A percentile compares a stretch with the other conserved stretches of the same genome.
phyloP scores from a whole-genome alignment of 2,113 vertebrate species.

The Cavia aperea region DNA sequence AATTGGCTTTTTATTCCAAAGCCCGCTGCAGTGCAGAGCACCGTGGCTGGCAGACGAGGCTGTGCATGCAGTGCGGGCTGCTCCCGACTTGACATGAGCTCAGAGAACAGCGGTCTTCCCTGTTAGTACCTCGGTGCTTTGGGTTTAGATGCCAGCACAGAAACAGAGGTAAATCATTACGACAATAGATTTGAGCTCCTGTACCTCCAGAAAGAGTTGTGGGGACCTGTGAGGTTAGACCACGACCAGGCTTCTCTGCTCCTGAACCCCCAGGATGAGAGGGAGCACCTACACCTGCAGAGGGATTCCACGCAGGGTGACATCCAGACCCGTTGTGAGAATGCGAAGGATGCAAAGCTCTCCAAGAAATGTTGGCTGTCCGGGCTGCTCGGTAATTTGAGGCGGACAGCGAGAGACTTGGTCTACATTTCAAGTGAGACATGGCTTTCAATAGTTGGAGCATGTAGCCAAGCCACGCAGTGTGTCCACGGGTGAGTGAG shows the following conservation, averaged over 20 bases:
- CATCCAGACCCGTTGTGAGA: not conserved
- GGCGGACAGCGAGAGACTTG: not conserved
- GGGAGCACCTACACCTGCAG: not conserved
- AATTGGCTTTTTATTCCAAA: not conserved
- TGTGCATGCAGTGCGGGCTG: not conserved
- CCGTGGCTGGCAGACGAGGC: not conserved
- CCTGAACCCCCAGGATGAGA: not conserved
- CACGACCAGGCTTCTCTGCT: not conserved
- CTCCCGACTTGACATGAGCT: not conserved
- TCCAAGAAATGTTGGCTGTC: not conserved
- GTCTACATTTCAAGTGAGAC: not conserved
- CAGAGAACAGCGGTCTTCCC: not conserved
- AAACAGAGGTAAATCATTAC: not conserved
- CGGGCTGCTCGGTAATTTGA: not conserved
- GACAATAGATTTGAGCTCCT: not conserved
- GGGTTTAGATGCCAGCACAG: not conserved
- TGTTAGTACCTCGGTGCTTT: not conserved
- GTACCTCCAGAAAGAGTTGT: not conserved
- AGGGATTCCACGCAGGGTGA: not conserved
- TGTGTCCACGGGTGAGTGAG: not conserved
- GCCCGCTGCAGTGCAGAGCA: not conserved
- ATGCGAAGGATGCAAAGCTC: not conserved
- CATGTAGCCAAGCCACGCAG: not conserved
- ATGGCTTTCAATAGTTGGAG: not conserved
- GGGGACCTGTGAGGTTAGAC: rapidly evolving